These are phyloP conservation scores for Tenthredo livida DNA, from an alignment of 2,888 invertebrate species.

Conservation along the genomic window DNA sequence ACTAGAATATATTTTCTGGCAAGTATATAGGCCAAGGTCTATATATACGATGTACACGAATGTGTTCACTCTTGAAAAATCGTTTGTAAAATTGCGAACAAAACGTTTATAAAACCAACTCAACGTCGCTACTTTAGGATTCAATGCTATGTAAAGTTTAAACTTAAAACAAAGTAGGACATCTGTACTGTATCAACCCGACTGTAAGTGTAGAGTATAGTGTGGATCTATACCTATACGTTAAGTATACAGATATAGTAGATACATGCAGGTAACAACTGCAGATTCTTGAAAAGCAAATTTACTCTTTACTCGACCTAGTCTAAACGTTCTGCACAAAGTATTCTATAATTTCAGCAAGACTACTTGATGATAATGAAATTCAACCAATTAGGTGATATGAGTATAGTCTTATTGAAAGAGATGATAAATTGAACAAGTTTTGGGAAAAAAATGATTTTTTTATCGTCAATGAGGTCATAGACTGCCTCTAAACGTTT, in stretches of 20 bases:
- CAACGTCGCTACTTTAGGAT: not conserved
- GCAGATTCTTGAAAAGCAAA: conserved; percentile 23
- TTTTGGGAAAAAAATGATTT: not conserved
- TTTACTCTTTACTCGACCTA: conserved; percentile 39
- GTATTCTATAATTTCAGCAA: not conserved
- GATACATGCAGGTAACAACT: conserved; percentile 10
- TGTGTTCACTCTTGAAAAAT: not conserved
- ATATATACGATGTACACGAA: not conserved
- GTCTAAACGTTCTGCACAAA: not conserved
- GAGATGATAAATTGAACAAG: not conserved
- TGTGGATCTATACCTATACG: not conserved
- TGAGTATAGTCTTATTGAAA: not conserved
- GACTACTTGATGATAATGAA: not conserved
- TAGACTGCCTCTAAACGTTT: not conserved
- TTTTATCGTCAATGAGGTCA: not conserved
- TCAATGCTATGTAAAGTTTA: conserved; percentile 3
- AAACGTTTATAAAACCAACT: not conserved
- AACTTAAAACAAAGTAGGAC: conserved; percentile 34
- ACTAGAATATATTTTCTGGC: not conserved
- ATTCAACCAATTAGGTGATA: not conserved
- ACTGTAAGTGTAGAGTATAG: too few species aligned
- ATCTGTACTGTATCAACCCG: not conserved
- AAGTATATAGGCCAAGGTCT: not conserved
- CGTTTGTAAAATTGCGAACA: not conserved
- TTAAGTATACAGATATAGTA: not conserved